Percentiles rank a stretch among this genome's conserved stretches.
phyloP scores from a whole-genome alignment of 2,797 vertebrate species.

The Fistularia commersonii region DNA sequence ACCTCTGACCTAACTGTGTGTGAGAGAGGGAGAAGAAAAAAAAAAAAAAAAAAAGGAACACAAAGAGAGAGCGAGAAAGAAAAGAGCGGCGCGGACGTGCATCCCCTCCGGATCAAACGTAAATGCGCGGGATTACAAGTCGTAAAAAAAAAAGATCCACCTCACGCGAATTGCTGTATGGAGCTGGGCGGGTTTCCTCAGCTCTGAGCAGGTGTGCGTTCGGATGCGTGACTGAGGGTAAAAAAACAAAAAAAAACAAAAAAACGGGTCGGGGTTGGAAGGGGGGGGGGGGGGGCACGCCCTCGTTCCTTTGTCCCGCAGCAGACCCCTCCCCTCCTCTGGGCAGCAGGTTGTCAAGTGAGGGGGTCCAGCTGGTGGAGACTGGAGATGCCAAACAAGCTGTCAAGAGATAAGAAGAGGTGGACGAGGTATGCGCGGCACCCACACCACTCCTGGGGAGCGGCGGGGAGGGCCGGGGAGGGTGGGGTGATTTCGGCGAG shows the following conservation, averaged over 20 bases:
- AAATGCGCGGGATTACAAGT: constrained; percentile 22
- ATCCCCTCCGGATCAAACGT: constrained; percentile 17
- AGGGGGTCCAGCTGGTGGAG: constrained; percentile 70
- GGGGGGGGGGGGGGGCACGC: constrained; percentile 5
- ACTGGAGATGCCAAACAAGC: constrained; percentile 73
- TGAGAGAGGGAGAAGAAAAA: constrained; percentile 41
- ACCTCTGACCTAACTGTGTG: constrained; percentile 64
- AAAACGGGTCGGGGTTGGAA: no score
- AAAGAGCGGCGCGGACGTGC: constrained; percentile 18
- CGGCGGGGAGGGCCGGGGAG: constrained; percentile 12
- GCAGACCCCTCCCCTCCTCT: constrained; percentile 38
- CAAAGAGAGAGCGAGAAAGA: constrained; percentile 1
- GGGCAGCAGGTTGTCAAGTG: constrained; percentile 66
- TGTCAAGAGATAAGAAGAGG: constrained; percentile 74
- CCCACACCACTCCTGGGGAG: constrained; percentile 27
- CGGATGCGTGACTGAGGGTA: constrained; percentile 28
- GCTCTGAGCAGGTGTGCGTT: constrained; percentile 30
- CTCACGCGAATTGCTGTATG: not conserved
- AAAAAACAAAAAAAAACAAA: no score
- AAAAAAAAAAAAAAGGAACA: constrained; percentile 6
- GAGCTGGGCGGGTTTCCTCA: not conserved
- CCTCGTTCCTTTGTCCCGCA: constrained; percentile 37
- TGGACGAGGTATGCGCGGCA: constrained; percentile 54
- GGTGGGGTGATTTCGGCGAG: not conserved
- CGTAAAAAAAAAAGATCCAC: not conserved